Percentiles rank a stretch among this genome's conserved stretches.
Evolutionary conservation across 2,113 vertebrate genomes (phyloP).

Genomic region (Cryptotis parvus): DNA sequence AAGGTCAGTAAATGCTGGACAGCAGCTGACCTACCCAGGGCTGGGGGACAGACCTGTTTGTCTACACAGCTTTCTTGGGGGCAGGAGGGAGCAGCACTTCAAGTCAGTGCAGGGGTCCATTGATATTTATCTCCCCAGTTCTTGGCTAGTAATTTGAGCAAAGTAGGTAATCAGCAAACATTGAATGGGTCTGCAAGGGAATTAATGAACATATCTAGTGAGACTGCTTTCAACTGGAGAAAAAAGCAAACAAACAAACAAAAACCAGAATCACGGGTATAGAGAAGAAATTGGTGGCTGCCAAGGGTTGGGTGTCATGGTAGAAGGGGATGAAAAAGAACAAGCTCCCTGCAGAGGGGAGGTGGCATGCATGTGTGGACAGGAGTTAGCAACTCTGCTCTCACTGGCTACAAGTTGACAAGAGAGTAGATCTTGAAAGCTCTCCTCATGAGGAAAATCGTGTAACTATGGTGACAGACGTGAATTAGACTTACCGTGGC

Average conservation of each 20-base stretch:
- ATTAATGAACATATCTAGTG: background rate
- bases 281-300: background rate
- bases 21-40: no score
- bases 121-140: background rate
- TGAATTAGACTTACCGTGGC: no score
- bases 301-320: background rate
- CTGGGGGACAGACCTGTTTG: background rate
- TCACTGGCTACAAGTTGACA: background rate
- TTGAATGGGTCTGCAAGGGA: background rate
- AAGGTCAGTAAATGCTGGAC: background rate
- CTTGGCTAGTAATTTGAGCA: background rate
- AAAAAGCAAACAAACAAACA: background rate
- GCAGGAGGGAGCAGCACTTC: background rate
- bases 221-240: conserved; percentile 10
- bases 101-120: background rate
- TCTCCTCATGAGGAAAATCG: background rate
- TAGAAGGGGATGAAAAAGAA: background rate
- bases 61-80: background rate
- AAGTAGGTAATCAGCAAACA: background rate
- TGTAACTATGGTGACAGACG: background rate
- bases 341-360: background rate
- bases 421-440: background rate
- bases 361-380: background rate
- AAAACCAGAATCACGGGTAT: background rate
- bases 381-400: background rate